These are phyloP conservation scores for Cricetomys ansorgei DNA, from an alignment of 2,113 vertebrate species.

Conservation along the genomic window DNA sequence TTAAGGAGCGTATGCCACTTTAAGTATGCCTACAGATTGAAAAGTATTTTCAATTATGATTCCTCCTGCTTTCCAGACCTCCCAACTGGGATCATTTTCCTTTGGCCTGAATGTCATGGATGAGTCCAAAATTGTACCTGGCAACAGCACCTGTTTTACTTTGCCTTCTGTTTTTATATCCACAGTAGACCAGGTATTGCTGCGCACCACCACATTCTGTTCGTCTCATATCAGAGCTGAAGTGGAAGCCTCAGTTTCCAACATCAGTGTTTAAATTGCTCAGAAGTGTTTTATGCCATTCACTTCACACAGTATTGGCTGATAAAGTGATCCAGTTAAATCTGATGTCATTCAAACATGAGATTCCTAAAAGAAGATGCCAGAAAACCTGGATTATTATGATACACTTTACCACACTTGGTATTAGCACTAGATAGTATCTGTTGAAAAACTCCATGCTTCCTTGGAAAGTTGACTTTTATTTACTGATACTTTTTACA, in stretches of 20 bases:
- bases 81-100: conserved; percentile 42
- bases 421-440: not conserved
- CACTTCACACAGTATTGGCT: not conserved
- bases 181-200: not conserved
- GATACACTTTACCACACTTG: not conserved
- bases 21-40: not conserved
- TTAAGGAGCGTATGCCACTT: not conserved
- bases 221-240: conserved; percentile 6
- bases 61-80: not conserved
- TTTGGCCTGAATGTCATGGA: not conserved
- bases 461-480: not conserved
- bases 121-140: not conserved
- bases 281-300: not conserved
- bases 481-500: not conserved
- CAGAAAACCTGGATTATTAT: conserved; percentile 12
- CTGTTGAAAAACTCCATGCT: not conserved
- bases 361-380: not conserved
- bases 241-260: not conserved
- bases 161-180: not conserved
- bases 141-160: not conserved
- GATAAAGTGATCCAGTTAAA: not conserved
- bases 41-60: not conserved
- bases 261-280: not conserved
- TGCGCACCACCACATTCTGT: not conserved
- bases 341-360: not conserved